Percentiles rank a stretch among this genome's conserved stretches.
Evolutionary conservation across 2,888 invertebrate species (phyloP).

Genomic region (Idaea straminata): DNA sequence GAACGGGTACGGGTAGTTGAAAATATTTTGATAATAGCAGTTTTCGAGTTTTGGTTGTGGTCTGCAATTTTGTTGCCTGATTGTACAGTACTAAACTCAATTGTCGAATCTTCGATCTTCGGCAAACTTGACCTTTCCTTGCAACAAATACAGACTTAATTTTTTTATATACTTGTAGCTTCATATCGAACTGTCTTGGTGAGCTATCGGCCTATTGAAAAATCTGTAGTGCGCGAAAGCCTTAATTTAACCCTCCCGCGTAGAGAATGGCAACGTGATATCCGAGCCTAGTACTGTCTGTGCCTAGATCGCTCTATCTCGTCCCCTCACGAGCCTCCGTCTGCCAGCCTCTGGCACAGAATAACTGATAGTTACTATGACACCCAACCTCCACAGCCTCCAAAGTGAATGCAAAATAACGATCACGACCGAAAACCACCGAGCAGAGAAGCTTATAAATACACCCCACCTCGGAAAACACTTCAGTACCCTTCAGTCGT

Average conservation of each 20-base stretch:
- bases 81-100: no score
- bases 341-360: not conserved
- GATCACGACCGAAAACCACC: slow-evolving; percentile 50
- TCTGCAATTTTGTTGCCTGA: no score
- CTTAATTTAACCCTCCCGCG: slow-evolving; percentile 8
- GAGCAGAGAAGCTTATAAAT: slow-evolving; percentile 57
- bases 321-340: not conserved
- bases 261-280: slow-evolving; percentile 4
- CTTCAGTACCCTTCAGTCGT: slow-evolving; percentile 48
- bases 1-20: no score
- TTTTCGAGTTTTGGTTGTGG: no score
- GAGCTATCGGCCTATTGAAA: no score
- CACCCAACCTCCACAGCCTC: slow-evolving; percentile 35
- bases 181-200: not conserved
- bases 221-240: not conserved
- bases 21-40: no score
- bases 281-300: not conserved
- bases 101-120: no score
- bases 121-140: no score
- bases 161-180: not conserved
- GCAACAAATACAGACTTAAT: no score
- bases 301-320: not conserved
- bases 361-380: not conserved
- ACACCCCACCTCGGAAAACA: slow-evolving; percentile 43
- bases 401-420: slow-evolving; percentile 59